Evolutionary conservation across 2,888 invertebrate species (phyloP), one percentile per base, ranked within the genome.

Genomic region (Rapana venosa): DNA sequence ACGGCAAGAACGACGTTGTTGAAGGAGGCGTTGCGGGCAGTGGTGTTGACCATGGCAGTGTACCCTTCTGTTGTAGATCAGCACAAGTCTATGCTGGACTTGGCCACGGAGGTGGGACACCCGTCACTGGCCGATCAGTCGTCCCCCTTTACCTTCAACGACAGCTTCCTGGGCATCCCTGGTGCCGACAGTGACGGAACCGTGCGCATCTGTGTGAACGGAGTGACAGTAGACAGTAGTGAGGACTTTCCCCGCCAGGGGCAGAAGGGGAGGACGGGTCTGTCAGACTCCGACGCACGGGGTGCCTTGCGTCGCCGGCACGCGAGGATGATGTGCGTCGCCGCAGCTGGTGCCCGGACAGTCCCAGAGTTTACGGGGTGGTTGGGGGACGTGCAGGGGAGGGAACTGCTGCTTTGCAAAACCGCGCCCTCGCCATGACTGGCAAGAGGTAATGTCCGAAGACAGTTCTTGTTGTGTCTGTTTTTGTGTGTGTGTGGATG

Each of bases 21-120:
- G n/a, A n/a, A n/a, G n/a, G n/a, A n/a, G n/a, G n/a, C n/a, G n/a
- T n/a, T n/a, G n/a, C n/a, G n/a, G 47, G 47, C 20, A 79, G 35
- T 32, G 15, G 35, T 1, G 35, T 5, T 13, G 79, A 79, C 22
- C 6, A 32, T 79, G 79, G 35, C 79, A 15, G 22, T 26, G 32
- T 47, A n/a, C 83, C 61, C 26, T 85, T 70, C 61, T 32, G 84
- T 90, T 91, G 32, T 90, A 94, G 95, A 94, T 87, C 94, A 93
- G 87, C 93, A 94, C 92, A 94, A 93, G 92, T 95, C 95, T 92
- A 95, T 95, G 95, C 94, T 94, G 89, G 94, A 95, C 92, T 91
- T 95, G 89, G 94, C 92, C 70, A 92, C 94, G 89, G 94, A 94
- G 90, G 88, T 83, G 77, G 90, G 83, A 56, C 56, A 47, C 35